Evolutionary conservation across 2,888 invertebrate genomes (phyloP).

Genomic region (Hirtodrosophila histrioides): DNA sequence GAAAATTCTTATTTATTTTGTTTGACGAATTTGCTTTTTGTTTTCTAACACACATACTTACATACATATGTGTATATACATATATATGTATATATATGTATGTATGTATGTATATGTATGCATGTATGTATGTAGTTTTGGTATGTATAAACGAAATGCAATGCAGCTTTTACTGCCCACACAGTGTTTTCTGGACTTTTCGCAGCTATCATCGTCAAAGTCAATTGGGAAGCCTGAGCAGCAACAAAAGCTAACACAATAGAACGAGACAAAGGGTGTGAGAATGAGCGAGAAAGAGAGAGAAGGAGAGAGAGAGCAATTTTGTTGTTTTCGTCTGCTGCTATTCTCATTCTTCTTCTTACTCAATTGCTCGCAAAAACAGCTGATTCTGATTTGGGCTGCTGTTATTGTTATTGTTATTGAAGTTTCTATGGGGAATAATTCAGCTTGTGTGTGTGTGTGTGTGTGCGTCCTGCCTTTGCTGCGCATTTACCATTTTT

Average conservation of each 20-base stretch:
- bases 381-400: conserved; percentile 45
- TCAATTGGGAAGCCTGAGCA: conserved; percentile 27
- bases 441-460: conserved; percentile 25
- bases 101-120: too few species aligned
- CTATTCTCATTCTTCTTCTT: conserved; percentile 3
- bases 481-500: conserved; percentile 61
- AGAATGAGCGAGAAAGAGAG: background rate
- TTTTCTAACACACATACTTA: too few species aligned
- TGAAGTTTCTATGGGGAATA: conserved; percentile 42
- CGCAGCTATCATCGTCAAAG: conserved; percentile 19
- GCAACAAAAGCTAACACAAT: conserved; percentile 7
- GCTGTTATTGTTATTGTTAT: conserved; percentile 38
- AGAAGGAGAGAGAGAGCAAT: background rate
- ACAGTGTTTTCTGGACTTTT: background rate
- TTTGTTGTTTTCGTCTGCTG: background rate
- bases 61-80: too few species aligned
- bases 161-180: too few species aligned
- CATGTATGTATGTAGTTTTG: too few species aligned
- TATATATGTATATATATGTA: too few species aligned
- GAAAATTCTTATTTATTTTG: too few species aligned
- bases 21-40: too few species aligned
- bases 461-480: conserved; percentile 32
- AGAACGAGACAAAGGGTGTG: background rate
- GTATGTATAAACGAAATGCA: background rate
- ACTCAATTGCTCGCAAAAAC: conserved; percentile 15